Evolutionary conservation across 2,113 vertebrate genomes (phyloP).

Genomic region (Astatoreochromis straeleni): DNA sequence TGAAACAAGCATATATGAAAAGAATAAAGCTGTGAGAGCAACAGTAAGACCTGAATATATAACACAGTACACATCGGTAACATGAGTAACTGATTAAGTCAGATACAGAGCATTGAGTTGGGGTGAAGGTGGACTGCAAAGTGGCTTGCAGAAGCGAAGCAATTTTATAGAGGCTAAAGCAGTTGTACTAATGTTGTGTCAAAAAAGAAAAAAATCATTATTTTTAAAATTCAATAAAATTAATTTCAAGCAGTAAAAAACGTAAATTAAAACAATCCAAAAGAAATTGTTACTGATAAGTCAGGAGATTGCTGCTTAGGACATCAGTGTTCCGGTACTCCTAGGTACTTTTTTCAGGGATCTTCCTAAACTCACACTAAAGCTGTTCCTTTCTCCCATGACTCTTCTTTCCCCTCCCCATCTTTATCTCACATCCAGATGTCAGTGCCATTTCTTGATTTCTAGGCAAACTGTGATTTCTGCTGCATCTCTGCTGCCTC

Average conservation of each 20-base stretch:
- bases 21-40: neutral
- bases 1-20: neutral
- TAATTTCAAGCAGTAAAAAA: neutral
- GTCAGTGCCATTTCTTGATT: constrained; percentile 1
- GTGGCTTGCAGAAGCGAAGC: neutral
- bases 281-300: neutral
- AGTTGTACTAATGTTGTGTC: neutral
- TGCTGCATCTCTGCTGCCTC: neutral
- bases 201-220: neutral
- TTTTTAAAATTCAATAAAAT: neutral
- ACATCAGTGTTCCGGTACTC: neutral
- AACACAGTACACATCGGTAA: neutral
- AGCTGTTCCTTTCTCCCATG: neutral
- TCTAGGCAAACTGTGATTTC: constrained; percentile 7
- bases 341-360: neutral
- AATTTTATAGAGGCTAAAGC: neutral
- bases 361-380: neutral
- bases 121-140: neutral
- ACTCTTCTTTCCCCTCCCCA: neutral
- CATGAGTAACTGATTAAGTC: neutral
- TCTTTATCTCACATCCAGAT: neutral
- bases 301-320: neutral
- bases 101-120: neutral
- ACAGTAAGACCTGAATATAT: neutral
- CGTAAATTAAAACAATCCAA: neutral